Base-by-base conservation (phyloP, 2,797 vertebrate species). In the Alca torda region DNA sequence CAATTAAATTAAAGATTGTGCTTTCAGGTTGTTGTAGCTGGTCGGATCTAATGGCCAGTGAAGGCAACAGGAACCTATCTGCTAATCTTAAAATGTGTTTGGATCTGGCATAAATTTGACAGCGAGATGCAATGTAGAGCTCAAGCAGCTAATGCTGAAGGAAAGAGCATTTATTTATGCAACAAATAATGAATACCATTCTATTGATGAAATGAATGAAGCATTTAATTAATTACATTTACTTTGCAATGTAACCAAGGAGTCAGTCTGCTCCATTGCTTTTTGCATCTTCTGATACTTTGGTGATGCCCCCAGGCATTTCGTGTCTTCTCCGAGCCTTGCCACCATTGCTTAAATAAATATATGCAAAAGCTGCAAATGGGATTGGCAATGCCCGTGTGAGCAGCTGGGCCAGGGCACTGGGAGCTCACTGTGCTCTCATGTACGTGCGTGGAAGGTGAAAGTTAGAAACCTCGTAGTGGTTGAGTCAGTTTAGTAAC, bases 101-200 rank as follows among this genome's bases (percentile, higher is more conserved):
- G 53, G 12, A 31, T 75, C 48, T 68, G n/a, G 16, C 13, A 33
- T 39, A 64, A 74, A 64, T 48, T 18, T 69, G 60, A 46, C 31
- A 64, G 68, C 0, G 0, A 68, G 19, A 61, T 8, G 17, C 14
- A 63, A 31, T 4, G 12, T 13, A 46, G 41, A 68, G 18, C 17
- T 84, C 59, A 89, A 72, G 60, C 31, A 86, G 51, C 20, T 35
- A 78, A 28, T 11, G 39, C 50, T 39, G 43, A 79, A 61, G 16
- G 39, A 69, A 85, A 67, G n/a, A 65, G 3, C 11, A 4, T 81
- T 81, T 51, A 37, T 45, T 63, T 65, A 33, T 56, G 15, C 67
- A 67, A 51, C 19, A 70, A 67, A 72, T 51, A 77, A 73, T 51
- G 24, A 26, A 67, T 57, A 41, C 5, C 4, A 10, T 63, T 56